phyloP scores from a whole-genome alignment of 2,888 invertebrate genomes.

The Malachius bipustulatus region DNA sequence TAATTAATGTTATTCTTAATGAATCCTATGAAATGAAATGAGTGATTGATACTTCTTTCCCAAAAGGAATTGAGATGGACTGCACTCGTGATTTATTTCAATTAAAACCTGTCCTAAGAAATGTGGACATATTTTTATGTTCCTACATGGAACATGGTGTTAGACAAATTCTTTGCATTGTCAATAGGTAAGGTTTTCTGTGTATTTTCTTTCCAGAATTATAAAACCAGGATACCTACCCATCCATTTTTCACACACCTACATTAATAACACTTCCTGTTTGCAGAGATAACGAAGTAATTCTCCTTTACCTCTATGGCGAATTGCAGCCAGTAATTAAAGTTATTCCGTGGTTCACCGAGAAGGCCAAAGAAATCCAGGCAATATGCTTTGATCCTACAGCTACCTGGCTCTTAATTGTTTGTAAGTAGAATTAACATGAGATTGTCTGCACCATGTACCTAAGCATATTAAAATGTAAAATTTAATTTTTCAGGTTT shows the following conservation, averaged over 20 bases:
- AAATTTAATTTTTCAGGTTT: conserved; percentile 34
- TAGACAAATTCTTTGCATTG: conserved; percentile 34
- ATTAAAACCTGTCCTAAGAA: conserved; percentile 32
- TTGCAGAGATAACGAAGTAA: conserved; percentile 33
- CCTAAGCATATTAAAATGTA: no score
- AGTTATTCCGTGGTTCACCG: conserved; percentile 35
- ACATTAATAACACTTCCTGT: no score
- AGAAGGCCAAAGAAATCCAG: conserved; percentile 40
- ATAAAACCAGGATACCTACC: no score
- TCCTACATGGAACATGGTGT: conserved; percentile 35
- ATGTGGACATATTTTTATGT: conserved; percentile 33
- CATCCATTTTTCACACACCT: no score
- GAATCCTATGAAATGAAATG: no score
- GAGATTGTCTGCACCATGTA: neutral
- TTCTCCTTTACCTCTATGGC: conserved; percentile 35
- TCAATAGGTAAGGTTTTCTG: conserved; percentile 27
- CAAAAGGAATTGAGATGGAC: no score
- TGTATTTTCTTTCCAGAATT: conserved; percentile 4
- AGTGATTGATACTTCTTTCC: no score
- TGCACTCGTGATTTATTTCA: conserved; percentile 30
- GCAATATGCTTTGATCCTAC: conserved; percentile 75
- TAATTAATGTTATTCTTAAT: no score
- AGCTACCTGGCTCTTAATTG: conserved; percentile 62
- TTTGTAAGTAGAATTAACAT: conserved; percentile 38
- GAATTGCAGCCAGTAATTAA: conserved; percentile 33